These are phyloP conservation scores for Drosophila triauraria DNA, from an alignment of 1,140 invertebrate species.

Conservation along the genomic window DNA sequence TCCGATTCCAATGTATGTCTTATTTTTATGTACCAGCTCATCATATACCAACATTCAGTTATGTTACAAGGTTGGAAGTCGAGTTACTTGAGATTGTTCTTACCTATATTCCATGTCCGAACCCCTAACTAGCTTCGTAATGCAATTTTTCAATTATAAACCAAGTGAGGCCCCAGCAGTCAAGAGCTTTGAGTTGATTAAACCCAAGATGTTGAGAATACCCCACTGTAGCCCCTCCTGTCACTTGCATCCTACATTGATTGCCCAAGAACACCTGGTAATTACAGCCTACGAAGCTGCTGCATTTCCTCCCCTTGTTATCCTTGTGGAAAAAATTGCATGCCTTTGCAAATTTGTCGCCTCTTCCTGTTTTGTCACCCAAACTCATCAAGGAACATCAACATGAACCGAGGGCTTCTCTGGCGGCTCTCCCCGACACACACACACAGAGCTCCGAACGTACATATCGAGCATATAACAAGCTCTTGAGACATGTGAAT, in stretches of 20 bases:
- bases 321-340: slow-evolving; percentile 69
- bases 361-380: slow-evolving; percentile 81
- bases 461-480: slow-evolving; percentile 84
- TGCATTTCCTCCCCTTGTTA: background rate
- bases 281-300: slow-evolving; percentile 1
- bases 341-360: slow-evolving; percentile 78
- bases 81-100: slow-evolving; percentile 7
- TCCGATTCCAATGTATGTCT: no score
- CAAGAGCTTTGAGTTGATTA: slow-evolving; percentile 33
- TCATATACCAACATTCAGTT: slow-evolving; percentile 3
- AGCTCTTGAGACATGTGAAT: slow-evolving; percentile 85
- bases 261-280: slow-evolving; percentile 50
- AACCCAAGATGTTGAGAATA: slow-evolving; percentile 10
- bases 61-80: background rate
- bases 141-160: background rate
- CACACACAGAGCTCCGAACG: slow-evolving; percentile 12
- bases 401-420: slow-evolving; percentile 33
- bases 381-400: slow-evolving; percentile 74
- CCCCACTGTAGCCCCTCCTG: background rate
- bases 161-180: background rate
- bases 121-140: background rate
- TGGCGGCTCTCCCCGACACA: slow-evolving; percentile 3
- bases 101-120: no score
- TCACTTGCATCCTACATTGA: slow-evolving; percentile 16
- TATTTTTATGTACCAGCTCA: background rate